Percentiles rank a stretch among this genome's conserved stretches.
These are phyloP conservation scores for Semotilus atromaculatus DNA, from an alignment of 2,797 vertebrate species.

Conservation along the genomic window DNA sequence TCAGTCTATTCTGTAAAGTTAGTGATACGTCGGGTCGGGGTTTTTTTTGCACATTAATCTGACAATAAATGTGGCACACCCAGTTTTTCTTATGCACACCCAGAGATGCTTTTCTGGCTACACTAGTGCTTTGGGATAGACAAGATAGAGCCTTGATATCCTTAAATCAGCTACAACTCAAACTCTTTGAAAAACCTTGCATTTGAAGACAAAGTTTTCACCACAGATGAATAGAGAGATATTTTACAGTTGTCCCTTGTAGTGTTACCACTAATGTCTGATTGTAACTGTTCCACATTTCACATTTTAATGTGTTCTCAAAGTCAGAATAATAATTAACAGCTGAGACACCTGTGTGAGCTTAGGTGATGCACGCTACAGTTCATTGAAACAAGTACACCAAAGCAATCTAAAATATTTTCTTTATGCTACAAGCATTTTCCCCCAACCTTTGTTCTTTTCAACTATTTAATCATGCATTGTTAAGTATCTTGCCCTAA, in stretches of 20 bases:
- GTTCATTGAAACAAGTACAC: constrained; percentile 15
- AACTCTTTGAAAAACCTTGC: not conserved
- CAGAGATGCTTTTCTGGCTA: too few relatives aligned
- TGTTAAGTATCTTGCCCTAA: constrained; percentile 24
- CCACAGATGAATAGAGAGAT: not conserved
- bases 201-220: not conserved
- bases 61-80: too few relatives aligned
- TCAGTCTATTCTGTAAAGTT: too few relatives aligned
- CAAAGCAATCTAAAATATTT: constrained; percentile 9
- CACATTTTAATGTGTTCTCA: constrained; percentile 11
- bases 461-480: constrained; percentile 27
- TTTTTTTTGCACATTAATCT: too few relatives aligned
- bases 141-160: not conserved
- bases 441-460: constrained; percentile 15
- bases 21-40: too few relatives aligned
- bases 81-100: too few relatives aligned
- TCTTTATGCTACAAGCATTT: constrained; percentile 17
- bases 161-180: not conserved
- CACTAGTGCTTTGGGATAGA: too few relatives aligned
- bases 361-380: constrained; percentile 40
- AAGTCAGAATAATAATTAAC: constrained; percentile 15
- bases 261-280: not conserved
- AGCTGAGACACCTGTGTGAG: constrained; percentile 40
- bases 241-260: constrained; percentile 3
- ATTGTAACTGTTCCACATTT: too few relatives aligned